These are phyloP conservation scores for Leptinotarsa peninsularis DNA, from an alignment of 2,888 invertebrate genomes.

Conservation along the genomic window DNA sequence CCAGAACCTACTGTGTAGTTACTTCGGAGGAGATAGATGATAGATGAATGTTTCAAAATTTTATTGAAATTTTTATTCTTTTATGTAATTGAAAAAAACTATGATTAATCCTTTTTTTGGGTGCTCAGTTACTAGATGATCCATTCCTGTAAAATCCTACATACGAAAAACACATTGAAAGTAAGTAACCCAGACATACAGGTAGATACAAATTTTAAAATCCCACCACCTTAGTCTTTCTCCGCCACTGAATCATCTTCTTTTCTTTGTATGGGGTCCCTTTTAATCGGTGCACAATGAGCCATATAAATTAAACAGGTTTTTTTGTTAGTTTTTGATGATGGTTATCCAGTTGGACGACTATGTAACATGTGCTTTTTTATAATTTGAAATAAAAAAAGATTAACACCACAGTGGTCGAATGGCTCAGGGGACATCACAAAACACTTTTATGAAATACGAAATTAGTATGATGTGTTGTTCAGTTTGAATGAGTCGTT, in stretches of 20 bases:
- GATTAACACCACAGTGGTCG: conserved; percentile 64
- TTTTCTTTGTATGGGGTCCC: conserved; percentile 66
- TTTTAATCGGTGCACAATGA: conserved; percentile 63
- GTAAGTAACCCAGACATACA: not conserved
- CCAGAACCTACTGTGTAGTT: no score
- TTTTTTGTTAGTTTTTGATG: conserved; percentile 39
- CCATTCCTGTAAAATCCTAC: no score
- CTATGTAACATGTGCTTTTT: conserved; percentile 65
- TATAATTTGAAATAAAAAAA: conserved; percentile 63
- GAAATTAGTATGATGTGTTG: conserved; percentile 54
- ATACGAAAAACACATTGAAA: no score
- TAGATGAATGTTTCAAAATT: no score
- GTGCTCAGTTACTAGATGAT: no score
- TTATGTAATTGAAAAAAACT: no score
- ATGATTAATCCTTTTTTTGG: no score
- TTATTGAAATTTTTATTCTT: no score
- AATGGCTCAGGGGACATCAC: conserved; percentile 59
- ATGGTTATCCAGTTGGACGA: conserved; percentile 50
- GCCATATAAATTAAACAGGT: conserved; percentile 53
- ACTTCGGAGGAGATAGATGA: no score
- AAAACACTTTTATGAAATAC: conserved; percentile 59
- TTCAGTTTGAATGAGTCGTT: conserved; percentile 36
- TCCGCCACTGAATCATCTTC: conserved; percentile 29
- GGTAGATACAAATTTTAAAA: not conserved
- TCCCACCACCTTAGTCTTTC: not conserved